Base-by-base conservation (phyloP, 2,888 invertebrate species). In the Cancer borealis region DNA sequence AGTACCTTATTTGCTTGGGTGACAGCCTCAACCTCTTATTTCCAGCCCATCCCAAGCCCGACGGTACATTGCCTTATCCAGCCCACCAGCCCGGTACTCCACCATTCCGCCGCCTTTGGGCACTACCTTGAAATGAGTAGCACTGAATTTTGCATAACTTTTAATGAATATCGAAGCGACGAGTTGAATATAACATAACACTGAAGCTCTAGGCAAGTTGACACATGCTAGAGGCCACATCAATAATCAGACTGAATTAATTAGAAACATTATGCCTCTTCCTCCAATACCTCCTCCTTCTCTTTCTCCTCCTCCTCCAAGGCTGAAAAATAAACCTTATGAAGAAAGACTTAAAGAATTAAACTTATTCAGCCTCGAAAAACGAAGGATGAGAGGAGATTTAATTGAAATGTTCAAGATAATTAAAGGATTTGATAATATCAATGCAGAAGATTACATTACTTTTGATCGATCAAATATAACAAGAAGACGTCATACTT, bases 91-190 rank as follows among this genome's bases (percentile, higher is more conserved):
- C 5, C 21, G 21, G 5, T 21, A 5, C 66, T 66, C 66, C 5
- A 17, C 66, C 21, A 5, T 66, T 21, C 21, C 66, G 66, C n/a
- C 17, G 66, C 66, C n/a, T 66, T 14, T 5, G 21, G 66, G 17
- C 66, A 21, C 66, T 66, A 21, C n/a, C 66, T 66, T 66, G 66
- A 21, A 66, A 66, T 66, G 66, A 66, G 66, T 14, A 21, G n/a
- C 66, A 4, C 5, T 66, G 66, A 66, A 66, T 66, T 66, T 66
- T 66, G 66, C 66, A 66, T 66, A 21, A 66, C 17, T 66, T 54
- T 66, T 66, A 66, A 66, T 66, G 66, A 66, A 66, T 66, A 21
- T 66, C 66, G 66, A 66, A 66, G 66, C 66, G 66, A 66, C 66
- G 66, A 21, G 21, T 21, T 66, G 66, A 66, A 66, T 66, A 66